These are phyloP conservation scores for Nysson spinosus DNA, from an alignment of 2,888 invertebrate species.

Conservation along the genomic window DNA sequence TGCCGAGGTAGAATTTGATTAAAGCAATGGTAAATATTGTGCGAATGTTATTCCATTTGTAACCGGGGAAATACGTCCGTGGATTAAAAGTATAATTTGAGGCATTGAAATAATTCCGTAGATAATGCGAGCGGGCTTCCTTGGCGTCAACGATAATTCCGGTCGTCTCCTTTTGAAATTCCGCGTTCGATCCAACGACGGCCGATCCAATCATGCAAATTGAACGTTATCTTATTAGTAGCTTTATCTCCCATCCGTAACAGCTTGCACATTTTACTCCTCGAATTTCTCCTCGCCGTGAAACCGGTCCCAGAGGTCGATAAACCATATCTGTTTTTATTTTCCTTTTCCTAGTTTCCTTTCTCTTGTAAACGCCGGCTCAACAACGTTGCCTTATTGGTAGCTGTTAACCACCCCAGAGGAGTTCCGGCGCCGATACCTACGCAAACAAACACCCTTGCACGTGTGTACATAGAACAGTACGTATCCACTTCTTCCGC, in stretches of 20 bases:
- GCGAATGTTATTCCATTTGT: no score
- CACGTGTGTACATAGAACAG: not conserved
- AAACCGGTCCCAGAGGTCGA: conserved; percentile 37
- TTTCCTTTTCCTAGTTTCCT: conserved; percentile 17
- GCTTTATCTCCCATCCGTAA: conserved; percentile 47
- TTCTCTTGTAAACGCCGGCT: conserved; percentile 11
- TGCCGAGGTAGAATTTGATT: no score
- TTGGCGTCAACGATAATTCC: no score
- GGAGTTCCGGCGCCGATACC: conserved; percentile 2
- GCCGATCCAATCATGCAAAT: conserved; percentile 49
- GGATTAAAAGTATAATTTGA: no score
- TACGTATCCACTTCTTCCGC: conserved; percentile 2
- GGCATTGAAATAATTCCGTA: no score
- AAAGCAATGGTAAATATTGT: no score
- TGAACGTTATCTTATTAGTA: conserved; percentile 49
- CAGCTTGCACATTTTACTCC: conserved; percentile 48
- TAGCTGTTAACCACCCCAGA: conserved; percentile 45
- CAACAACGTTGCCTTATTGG: conserved; percentile 47
- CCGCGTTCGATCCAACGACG: conserved; percentile 33
- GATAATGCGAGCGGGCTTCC: no score
- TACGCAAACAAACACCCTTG: not conserved
- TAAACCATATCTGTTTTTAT: conserved; percentile 49
- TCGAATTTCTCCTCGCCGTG: conserved; percentile 33
- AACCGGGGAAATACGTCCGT: no score
- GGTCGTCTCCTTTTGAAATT: conserved; percentile 36